Conservation (phyloP, 2,888 invertebrate species). For the Drosophila atripex region DNA sequence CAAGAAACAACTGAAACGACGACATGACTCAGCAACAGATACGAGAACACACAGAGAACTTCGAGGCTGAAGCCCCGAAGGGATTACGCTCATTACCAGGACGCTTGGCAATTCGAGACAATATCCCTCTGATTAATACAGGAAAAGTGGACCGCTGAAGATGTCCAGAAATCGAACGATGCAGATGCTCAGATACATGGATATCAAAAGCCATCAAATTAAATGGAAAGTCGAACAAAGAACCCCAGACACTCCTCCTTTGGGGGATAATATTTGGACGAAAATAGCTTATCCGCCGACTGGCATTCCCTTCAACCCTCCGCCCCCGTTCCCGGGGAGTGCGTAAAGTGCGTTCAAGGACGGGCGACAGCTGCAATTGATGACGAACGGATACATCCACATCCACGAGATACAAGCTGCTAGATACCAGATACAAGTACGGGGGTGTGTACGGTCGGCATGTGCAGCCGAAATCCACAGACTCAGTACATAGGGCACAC, state of each 20-base stretch:
- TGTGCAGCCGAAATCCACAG: conserved; percentile 29
- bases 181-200: neutral
- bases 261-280: conserved; percentile 10
- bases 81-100: conserved; percentile 12
- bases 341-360: conserved; percentile 72
- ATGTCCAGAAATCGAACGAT: too few species aligned
- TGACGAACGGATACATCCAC: conserved; percentile 32
- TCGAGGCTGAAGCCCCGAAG: conserved; percentile 4
- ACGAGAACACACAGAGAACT: conserved; percentile 8
- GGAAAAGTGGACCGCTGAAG: neutral
- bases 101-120: neutral
- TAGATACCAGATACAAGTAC: conserved; percentile 6
- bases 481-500: conserved; percentile 26
- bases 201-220: neutral
- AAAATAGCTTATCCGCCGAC: conserved; percentile 26
- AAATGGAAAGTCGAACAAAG: conserved; percentile 19
- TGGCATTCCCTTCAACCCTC: conserved; percentile 25
- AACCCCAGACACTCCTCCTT: neutral
- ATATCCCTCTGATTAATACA: neutral
- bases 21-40: conserved; percentile 40
- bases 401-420: neutral
- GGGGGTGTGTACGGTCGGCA: conserved; percentile 29
- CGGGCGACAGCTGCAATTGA: conserved; percentile 65
- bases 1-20: neutral
- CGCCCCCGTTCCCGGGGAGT: conserved; percentile 9